phyloP scores from a whole-genome alignment of 2,888 invertebrate genomes.

The Leucophora obtusa region DNA sequence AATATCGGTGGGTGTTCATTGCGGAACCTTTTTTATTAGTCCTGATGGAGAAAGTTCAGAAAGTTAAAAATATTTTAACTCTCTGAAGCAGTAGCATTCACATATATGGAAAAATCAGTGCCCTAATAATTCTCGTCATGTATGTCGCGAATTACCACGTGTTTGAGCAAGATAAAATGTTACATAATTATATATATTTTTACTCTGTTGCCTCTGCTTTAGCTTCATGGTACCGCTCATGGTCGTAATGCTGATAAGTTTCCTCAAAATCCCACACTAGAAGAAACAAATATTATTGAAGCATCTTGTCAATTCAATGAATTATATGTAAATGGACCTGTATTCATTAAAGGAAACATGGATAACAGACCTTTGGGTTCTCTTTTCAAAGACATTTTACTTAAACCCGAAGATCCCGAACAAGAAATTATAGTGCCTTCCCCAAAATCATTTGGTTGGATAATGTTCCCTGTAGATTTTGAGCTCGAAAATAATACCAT shows the following conservation, averaged over 20 bases:
- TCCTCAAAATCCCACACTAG: conserved; percentile 79
- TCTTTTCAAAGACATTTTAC: conserved; percentile 79
- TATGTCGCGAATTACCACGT: too few relatives aligned
- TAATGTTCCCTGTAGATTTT: conserved; percentile 77
- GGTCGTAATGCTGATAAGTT: conserved; percentile 78
- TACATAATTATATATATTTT: too few relatives aligned
- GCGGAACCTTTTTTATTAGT: too few relatives aligned
- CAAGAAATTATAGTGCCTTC: conserved; percentile 76
- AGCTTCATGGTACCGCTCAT: conserved; percentile 80
- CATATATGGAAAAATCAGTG: too few relatives aligned
- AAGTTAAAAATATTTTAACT: too few relatives aligned
- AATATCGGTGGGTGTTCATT: too few relatives aligned
- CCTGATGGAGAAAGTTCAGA: too few relatives aligned
- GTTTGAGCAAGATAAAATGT: too few relatives aligned
- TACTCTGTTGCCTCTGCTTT: conserved; percentile 62
- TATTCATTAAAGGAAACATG: conserved; percentile 78
- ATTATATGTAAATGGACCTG: conserved; percentile 79
- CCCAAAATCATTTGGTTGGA: conserved; percentile 79
- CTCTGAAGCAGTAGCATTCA: too few relatives aligned
- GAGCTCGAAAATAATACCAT: conserved; percentile 78
- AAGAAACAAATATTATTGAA: conserved; percentile 76
- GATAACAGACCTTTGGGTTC: conserved; percentile 77
- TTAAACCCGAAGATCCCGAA: conserved; percentile 76
- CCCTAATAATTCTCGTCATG: too few relatives aligned
- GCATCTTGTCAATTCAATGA: conserved; percentile 79